Evolutionary conservation across 2,797 vertebrate species (phyloP).

Genomic region (Hypotaenidia okinawae): DNA sequence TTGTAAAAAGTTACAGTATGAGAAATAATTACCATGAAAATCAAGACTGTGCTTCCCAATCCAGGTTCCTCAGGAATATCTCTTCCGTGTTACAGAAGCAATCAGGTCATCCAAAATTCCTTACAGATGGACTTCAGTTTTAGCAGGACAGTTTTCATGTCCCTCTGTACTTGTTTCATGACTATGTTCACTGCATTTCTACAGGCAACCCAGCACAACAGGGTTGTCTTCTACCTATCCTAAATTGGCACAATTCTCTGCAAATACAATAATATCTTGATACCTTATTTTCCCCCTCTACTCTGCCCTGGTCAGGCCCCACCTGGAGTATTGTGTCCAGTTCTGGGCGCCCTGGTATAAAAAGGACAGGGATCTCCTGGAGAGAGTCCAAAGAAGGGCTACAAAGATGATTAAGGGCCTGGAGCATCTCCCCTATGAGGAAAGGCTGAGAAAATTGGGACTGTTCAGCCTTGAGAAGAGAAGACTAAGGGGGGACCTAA

Average conservation of each 20-base stretch:
- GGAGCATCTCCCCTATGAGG: too few species aligned
- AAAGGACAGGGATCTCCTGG: too few species aligned
- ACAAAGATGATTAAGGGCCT: too few species aligned
- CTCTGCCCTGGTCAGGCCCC: too few species aligned
- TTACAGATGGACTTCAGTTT: background rate
- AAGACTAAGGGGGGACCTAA: too few species aligned
- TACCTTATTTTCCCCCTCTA: too few species aligned
- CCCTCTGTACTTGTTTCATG: background rate
- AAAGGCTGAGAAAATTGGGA: too few species aligned
- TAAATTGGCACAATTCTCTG: background rate
- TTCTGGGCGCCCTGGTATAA: too few species aligned
- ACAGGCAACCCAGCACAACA: background rate
- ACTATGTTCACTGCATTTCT: background rate
- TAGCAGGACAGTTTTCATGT: background rate
- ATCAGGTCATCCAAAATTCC: background rate
- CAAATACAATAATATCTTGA: background rate
- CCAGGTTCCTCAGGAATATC: background rate
- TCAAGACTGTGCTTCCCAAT: background rate
- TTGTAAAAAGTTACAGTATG: background rate
- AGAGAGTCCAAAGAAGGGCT: too few species aligned
- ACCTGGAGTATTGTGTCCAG: too few species aligned
- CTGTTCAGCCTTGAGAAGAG: too few species aligned
- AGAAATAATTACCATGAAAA: background rate
- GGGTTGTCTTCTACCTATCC: background rate
- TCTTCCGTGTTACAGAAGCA: background rate